These are phyloP conservation scores for Aphidoletes aphidimyza DNA, from an alignment of 2,888 invertebrate species.

Conservation along the genomic window DNA sequence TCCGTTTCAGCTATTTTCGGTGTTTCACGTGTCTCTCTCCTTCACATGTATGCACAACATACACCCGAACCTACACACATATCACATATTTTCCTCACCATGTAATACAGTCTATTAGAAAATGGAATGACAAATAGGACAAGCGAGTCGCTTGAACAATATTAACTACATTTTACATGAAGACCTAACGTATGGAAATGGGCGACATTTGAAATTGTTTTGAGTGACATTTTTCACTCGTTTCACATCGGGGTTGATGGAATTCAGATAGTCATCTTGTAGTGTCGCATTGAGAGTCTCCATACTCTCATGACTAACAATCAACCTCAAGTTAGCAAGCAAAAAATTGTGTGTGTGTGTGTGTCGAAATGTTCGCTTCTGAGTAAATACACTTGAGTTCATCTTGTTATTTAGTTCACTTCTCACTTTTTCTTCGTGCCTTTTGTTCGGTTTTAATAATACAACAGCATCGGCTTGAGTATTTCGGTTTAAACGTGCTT, in stretches of 20 bases:
- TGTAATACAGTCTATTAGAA: background rate
- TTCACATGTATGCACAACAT: background rate
- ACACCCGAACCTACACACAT: too few species aligned
- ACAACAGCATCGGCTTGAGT: background rate
- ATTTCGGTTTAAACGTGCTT: too few species aligned
- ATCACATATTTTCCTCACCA: too few species aligned
- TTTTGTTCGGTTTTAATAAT: background rate
- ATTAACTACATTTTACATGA: background rate
- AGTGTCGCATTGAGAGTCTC: background rate
- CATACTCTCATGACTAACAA: background rate
- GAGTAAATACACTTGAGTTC: too few species aligned
- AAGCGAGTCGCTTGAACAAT: too few species aligned
- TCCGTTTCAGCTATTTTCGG: too few species aligned
- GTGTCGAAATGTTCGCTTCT: too few species aligned
- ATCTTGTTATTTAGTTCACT: background rate
- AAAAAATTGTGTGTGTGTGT: background rate
- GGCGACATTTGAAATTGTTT: constrained; percentile 14
- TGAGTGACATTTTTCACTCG: constrained; percentile 8
- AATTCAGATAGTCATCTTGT: background rate
- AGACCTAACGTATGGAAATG: background rate
- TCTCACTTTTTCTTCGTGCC: background rate
- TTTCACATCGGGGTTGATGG: background rate
- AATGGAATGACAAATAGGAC: background rate
- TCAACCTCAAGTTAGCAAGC: background rate
- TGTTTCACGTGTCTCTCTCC: too few species aligned